These are phyloP conservation scores for Acanthaster planci DNA, from an alignment of 35 echinoderm and acorn worm species.

Conservation along the genomic window DNA sequence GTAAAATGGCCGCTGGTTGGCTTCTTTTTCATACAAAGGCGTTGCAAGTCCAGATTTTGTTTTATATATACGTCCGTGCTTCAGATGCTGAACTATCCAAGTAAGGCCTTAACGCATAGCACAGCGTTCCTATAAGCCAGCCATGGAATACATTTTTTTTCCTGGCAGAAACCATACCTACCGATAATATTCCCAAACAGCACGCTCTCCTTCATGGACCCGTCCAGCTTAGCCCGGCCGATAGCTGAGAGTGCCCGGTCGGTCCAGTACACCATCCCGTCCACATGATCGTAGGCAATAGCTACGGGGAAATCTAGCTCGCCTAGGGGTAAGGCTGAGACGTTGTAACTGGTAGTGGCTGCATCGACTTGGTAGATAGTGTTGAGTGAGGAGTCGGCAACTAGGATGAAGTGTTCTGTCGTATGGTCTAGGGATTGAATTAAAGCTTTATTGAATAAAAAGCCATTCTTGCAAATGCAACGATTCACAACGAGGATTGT, in stretches of 20 bases:
- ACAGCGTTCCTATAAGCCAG: too few relatives aligned
- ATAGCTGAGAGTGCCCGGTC: slow-evolving; percentile 33
- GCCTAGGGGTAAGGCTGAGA: slow-evolving; percentile 38
- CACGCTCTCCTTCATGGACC: slow-evolving; percentile 5
- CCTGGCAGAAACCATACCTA: background rate
- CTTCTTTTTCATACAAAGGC: too few relatives aligned
- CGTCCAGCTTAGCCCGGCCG: slow-evolving; percentile 31
- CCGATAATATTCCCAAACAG: background rate
- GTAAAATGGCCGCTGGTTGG: too few relatives aligned
- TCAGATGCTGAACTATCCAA: too few relatives aligned
- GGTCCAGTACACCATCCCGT: slow-evolving; percentile 56
- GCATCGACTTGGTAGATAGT: slow-evolving; percentile 44
- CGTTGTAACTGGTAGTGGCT: background rate
- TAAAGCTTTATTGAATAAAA: background rate
- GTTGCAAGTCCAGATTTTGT: too few relatives aligned
- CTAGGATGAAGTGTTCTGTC: slow-evolving; percentile 40
- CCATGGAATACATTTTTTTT: too few relatives aligned
- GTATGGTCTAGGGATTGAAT: slow-evolving; percentile 14
- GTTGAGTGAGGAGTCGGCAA: slow-evolving; percentile 37
- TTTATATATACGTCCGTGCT: too few relatives aligned
- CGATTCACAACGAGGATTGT: background rate
- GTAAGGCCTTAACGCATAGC: too few relatives aligned
- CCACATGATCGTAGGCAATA: slow-evolving; percentile 48
- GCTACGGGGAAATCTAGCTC: slow-evolving; percentile 44
- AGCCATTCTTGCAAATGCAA: background rate